phyloP scores from a whole-genome alignment of 2,888 invertebrate species.

The Nomada ferruginata region DNA sequence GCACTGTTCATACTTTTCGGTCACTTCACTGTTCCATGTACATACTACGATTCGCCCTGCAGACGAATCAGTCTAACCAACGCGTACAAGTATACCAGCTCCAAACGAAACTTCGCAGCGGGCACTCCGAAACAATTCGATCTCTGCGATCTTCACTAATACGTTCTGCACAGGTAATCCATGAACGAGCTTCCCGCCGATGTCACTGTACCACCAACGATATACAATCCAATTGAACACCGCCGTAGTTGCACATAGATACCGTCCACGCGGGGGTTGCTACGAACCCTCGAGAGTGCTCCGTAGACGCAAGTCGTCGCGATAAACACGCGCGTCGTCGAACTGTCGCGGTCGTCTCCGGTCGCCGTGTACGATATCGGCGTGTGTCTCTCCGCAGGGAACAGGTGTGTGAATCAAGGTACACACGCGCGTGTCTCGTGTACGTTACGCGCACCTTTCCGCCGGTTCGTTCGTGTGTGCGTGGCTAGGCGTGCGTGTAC shows the following conservation, averaged over 20 bases:
- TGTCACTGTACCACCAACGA: too few relatives aligned
- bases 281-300: not conserved
- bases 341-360: slow-evolving; percentile 51
- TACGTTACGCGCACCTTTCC: slow-evolving; percentile 33
- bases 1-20: not conserved
- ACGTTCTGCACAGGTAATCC: slow-evolving; percentile 5
- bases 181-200: not conserved
- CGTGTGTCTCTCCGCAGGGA: slow-evolving; percentile 37
- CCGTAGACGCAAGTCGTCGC: slow-evolving; percentile 1
- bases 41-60: not conserved
- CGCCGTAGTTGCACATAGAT: not conserved
- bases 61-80: not conserved
- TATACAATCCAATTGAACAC: too few relatives aligned
- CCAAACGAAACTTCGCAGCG: too few relatives aligned
- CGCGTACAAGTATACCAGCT: not conserved
- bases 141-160: too few relatives aligned
- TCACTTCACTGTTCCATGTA: not conserved
- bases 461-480: not conserved
- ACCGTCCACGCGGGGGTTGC: not conserved
- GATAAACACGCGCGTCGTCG: slow-evolving; percentile 45
- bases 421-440: slow-evolving; percentile 45
- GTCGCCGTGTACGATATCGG: slow-evolving; percentile 35
- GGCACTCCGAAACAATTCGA: not conserved
- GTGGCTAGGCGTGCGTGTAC: slow-evolving; percentile 22
- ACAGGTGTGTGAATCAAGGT: slow-evolving; percentile 61